Conservation (phyloP, 2,113 vertebrate species). For the Puntigrus tetrazona region DNA sequence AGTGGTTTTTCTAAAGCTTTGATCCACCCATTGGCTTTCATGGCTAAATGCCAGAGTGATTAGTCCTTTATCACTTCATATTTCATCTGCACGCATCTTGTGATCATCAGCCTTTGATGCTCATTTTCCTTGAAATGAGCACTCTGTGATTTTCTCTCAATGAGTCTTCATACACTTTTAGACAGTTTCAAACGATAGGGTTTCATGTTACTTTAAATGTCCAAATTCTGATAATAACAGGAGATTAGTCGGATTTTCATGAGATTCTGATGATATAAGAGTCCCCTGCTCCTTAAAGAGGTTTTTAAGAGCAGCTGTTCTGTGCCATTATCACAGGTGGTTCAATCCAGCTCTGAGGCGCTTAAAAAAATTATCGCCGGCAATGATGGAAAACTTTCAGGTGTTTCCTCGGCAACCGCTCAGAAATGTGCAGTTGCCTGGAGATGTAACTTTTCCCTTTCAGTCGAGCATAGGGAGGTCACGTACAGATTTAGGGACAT, state of each 20-base stretch:
- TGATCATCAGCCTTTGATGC: constrained; percentile 12
- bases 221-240: neutral
- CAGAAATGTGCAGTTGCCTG: constrained; percentile 53
- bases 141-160: neutral
- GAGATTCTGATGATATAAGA: neutral
- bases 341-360: constrained; percentile 16
- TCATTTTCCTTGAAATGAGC: neutral
- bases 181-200: neutral
- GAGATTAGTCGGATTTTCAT: neutral
- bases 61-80: constrained; percentile 29
- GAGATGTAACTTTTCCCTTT: constrained; percentile 45
- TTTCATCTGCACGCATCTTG: neutral
- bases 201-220: neutral
- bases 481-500: constrained; percentile 23
- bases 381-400: constrained; percentile 38
- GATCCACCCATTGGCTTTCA: constrained; percentile 32
- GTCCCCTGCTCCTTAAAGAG: neutral
- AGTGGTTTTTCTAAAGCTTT: constrained; percentile 19
- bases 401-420: constrained; percentile 56
- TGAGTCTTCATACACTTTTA: neutral
- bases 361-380: constrained; percentile 25
- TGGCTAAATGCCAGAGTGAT: constrained; percentile 43
- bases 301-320: constrained; percentile 7
- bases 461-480: constrained; percentile 28
- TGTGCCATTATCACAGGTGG: constrained; percentile 26